Base-by-base conservation (phyloP, 2,888 invertebrate genomes). In the Dicyrtoma fusca region DNA sequence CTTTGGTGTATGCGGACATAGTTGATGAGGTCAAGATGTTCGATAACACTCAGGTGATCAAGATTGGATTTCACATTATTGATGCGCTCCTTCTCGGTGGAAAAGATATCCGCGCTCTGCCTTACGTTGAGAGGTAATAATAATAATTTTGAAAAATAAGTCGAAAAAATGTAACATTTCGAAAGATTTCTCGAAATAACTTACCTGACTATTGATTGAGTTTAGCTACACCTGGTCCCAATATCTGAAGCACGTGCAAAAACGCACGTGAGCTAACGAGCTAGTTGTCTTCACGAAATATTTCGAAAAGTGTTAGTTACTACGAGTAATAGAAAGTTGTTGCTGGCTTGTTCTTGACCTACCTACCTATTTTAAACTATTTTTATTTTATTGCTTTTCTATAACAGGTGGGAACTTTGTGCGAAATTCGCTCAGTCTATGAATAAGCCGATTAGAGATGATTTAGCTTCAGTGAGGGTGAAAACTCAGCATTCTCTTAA, bases 51-150 rank as follows among this genome's bases (percentile, higher is more conserved):
- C 88, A 89, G 82, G 84, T 86, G 1, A 57, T 68, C 1, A 26
- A 57, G 87, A 87, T 81, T 86, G 86, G 57, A 86, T 84, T 70
- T 86, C 88, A 0, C 82, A 97, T 34, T 95, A 89, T 81, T 68
- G 96, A 97, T 83, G 92, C 90, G 0, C 82, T 88, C 77, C 85
- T 88, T 77, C 85, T 94, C 23, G 93, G 91, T 42, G 90, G 90
- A 1, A 86, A 87, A 42, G 88, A 91, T 81, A 87, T 94, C 17
- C 87, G 85, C 57, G 77, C 82, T 8, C 79, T 84, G 47, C 85
- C 85, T 13, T 87, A 92, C 71, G 85, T 85, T 51, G 89, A 91
- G 76, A 89, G 92, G 91, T 90, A 82, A 77, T 80, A 61, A 11
- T 47, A 23, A 45, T 21, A 11, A 49, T n/a, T 55, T 85, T 78